These are phyloP conservation scores for Hoplodrina ambigua DNA, from an alignment of 2,888 invertebrate genomes.

Conservation along the genomic window DNA sequence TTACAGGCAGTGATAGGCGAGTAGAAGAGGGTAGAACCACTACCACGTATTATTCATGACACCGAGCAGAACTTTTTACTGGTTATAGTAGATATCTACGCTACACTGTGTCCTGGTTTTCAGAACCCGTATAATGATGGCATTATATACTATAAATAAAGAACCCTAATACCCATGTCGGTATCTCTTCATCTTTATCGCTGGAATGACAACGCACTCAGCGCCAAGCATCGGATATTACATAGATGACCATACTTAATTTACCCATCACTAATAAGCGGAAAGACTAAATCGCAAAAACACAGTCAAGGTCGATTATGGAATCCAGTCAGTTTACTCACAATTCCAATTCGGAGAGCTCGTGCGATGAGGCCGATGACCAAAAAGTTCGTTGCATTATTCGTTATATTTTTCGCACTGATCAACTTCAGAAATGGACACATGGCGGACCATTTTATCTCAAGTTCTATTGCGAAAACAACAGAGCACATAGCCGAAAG, in stretches of 20 bases:
- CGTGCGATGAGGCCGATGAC: conserved; percentile 61
- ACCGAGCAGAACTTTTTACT: too few relatives aligned
- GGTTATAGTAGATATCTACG: too few relatives aligned
- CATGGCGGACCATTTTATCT: conserved; percentile 22
- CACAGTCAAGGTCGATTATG: conserved; percentile 64
- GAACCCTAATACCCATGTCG: neutral
- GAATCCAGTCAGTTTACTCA: conserved; percentile 63
- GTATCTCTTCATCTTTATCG: neutral
- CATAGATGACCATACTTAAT: conserved; percentile 34
- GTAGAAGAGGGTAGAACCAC: too few relatives aligned
- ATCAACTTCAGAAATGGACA: conserved; percentile 12
- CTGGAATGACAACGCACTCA: neutral
- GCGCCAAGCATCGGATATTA: neutral
- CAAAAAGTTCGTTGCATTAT: conserved; percentile 28
- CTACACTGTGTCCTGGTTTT: neutral
- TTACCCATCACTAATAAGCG: conserved; percentile 61
- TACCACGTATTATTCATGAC: too few relatives aligned
- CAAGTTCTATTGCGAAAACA: conserved; percentile 33
- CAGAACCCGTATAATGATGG: neutral
- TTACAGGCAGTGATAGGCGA: too few relatives aligned
- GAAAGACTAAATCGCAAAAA: conserved; percentile 63
- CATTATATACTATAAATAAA: neutral
- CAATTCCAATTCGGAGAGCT: conserved; percentile 53
- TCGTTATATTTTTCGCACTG: conserved; percentile 34
- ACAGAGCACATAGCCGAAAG: conserved; percentile 19